phyloP scores from a whole-genome alignment of 2,797 vertebrate genomes.

The Masticophis lateralis region DNA sequence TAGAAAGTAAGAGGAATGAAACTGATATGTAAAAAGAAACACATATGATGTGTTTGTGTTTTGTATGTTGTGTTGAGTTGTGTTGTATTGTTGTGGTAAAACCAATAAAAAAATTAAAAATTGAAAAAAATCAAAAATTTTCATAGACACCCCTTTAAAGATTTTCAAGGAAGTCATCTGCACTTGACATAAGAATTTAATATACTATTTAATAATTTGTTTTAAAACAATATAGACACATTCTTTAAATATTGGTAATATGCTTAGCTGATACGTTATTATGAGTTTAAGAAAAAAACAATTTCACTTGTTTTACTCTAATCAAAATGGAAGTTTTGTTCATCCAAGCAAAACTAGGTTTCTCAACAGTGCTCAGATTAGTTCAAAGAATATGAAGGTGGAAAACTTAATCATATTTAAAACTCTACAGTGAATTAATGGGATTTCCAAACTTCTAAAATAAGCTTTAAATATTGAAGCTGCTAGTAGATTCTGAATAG shows the following conservation, averaged over 20 bases:
- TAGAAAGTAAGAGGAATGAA: too few species aligned
- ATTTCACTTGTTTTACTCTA: background rate
- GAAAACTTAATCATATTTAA: background rate
- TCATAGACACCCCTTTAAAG: too few species aligned
- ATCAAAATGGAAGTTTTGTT: background rate
- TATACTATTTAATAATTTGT: background rate
- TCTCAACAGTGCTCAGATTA: background rate
- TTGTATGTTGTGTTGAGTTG: too few species aligned
- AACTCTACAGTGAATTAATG: background rate
- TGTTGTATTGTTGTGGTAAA: too few species aligned
- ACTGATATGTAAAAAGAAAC: too few species aligned
- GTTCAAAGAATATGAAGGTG: background rate
- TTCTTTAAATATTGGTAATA: background rate
- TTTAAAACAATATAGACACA: background rate
- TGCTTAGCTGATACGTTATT: background rate
- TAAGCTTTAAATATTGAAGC: background rate
- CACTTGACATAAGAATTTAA: background rate
- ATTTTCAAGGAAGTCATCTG: background rate
- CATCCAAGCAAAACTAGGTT: background rate
- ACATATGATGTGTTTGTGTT: too few species aligned
- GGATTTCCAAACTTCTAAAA: background rate
- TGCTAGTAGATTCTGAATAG: background rate
- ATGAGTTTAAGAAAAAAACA: background rate
- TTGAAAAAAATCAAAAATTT: background rate
- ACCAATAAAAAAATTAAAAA: too few species aligned